These are phyloP conservation scores for Passer montanus DNA, from an alignment of 2,113 vertebrate genomes.

Conservation along the genomic window DNA sequence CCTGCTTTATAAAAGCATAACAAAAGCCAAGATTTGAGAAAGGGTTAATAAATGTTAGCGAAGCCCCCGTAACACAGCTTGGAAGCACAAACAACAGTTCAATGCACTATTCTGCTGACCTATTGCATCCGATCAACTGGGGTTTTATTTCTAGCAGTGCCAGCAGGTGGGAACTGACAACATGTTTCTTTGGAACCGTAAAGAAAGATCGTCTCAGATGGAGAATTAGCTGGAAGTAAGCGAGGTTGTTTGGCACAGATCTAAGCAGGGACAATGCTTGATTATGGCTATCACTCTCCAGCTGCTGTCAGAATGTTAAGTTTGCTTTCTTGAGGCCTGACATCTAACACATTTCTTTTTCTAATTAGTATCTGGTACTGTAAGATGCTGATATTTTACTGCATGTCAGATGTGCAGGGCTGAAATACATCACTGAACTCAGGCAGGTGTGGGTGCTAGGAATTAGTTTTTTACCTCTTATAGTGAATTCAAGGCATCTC, in stretches of 20 bases:
- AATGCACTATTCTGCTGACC: constrained; percentile 55
- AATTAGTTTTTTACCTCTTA: background rate
- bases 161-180: constrained; percentile 36
- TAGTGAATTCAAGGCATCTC: background rate
- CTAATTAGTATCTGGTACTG: constrained; percentile 27
- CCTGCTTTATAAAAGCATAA: background rate
- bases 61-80: background rate
- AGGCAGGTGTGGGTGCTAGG: background rate
- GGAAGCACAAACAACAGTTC: constrained; percentile 42
- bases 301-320: constrained; percentile 40
- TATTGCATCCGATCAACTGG: constrained; percentile 39
- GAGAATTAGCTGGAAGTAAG: constrained; percentile 61
- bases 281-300: constrained; percentile 63
- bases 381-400: background rate
- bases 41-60: constrained; percentile 42
- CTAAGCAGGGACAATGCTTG: constrained; percentile 56
- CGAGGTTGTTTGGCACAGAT: constrained; percentile 47
- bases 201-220: constrained; percentile 11
- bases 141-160: constrained; percentile 61
- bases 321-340: constrained; percentile 49
- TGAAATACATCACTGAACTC: constrained; percentile 30
- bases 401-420: background rate
- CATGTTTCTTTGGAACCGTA: background rate
- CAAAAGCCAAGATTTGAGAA: background rate
- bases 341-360: constrained; percentile 42